These are phyloP conservation scores for Tineola bisselliella DNA, from an alignment of 2,888 invertebrate genomes.

Conservation along the genomic window DNA sequence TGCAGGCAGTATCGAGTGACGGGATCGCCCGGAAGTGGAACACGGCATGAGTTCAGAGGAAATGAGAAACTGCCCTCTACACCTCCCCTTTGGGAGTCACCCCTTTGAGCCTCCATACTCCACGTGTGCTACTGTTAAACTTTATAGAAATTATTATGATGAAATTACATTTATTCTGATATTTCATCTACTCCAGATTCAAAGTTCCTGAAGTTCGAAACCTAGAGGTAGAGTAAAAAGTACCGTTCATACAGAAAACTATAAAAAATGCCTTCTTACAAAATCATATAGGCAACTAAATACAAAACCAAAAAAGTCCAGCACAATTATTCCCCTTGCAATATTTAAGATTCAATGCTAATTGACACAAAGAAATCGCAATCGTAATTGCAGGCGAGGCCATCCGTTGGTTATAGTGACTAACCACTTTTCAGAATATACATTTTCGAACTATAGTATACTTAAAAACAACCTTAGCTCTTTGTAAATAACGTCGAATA, in stretches of 20 bases:
- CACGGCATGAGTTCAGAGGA: constrained; percentile 24
- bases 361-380: constrained; percentile 36
- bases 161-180: neutral
- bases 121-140: neutral
- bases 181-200: neutral
- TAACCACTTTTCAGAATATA: neutral
- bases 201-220: no score
- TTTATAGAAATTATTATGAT: neutral
- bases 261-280: no score
- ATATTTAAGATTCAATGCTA: constrained; percentile 31
- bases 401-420: neutral
- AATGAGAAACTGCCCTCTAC: constrained; percentile 24
- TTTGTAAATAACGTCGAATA: neutral
- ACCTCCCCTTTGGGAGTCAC: neutral
- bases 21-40: constrained; percentile 32
- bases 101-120: neutral
- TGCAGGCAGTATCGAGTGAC: constrained; percentile 22
- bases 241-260: no score
- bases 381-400: constrained; percentile 22
- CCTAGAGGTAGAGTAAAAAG: no score
- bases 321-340: constrained; percentile 8
- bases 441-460: neutral
- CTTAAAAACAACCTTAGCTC: neutral
- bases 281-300: neutral
- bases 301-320: neutral